These are phyloP conservation scores for Onychostruthus taczanowskii DNA, from an alignment of 2,113 vertebrate genomes.

Conservation along the genomic window DNA sequence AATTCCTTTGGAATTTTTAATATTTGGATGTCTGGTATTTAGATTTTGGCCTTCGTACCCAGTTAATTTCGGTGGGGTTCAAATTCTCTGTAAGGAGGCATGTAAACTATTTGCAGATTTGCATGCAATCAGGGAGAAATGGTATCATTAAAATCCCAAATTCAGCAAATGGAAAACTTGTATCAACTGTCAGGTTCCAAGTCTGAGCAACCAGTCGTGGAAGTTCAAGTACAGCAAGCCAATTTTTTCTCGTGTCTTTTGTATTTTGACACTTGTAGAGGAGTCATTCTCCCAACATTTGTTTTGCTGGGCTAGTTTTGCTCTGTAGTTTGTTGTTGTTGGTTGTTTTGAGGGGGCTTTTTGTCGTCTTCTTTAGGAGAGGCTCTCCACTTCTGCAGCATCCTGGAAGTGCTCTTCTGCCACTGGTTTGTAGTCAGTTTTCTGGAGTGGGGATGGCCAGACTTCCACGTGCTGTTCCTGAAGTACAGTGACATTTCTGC, in stretches of 20 bases:
- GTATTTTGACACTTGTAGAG: background rate
- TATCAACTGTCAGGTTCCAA: background rate
- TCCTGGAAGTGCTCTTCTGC: background rate
- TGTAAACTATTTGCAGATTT: background rate
- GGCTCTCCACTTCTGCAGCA: background rate
- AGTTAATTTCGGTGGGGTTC: background rate
- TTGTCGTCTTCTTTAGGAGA: background rate
- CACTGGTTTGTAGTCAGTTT: background rate
- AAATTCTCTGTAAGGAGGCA: background rate
- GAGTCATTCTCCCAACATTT: background rate
- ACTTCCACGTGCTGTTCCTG: background rate
- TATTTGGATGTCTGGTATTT: background rate
- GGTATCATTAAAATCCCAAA: background rate
- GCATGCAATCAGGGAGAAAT: background rate
- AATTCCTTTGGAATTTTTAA: conserved; percentile 6
- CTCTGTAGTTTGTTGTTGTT: background rate
- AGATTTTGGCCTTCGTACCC: background rate
- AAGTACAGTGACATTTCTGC: background rate
- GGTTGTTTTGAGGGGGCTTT: background rate
- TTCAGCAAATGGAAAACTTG: background rate
- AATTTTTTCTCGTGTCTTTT: background rate
- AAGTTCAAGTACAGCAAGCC: background rate
- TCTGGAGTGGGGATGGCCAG: background rate
- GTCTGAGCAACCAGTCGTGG: background rate
- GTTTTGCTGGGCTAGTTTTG: background rate